Base-by-base conservation (phyloP, 2,113 vertebrate genomes). In the Channa maculata region DNA sequence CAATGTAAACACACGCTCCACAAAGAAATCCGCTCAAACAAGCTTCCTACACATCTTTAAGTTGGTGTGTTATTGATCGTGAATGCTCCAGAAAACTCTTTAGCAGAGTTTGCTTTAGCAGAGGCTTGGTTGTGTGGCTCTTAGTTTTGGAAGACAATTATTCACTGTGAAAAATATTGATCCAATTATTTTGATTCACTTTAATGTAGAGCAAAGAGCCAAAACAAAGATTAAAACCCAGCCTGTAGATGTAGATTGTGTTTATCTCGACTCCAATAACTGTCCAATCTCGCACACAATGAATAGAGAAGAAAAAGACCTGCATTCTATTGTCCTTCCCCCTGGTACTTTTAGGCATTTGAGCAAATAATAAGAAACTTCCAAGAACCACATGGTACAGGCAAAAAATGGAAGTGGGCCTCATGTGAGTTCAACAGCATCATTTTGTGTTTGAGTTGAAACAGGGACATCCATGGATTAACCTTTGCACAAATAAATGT, bases 161-260 rank as follows among this genome's bases (percentile, higher is more conserved):
- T 81, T 87, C 36, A 51, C 45, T 0, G 68, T 81, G 64, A 81
- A 34, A 83, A 72, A 66, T 86, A 84, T 84, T 86, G 83, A 84
- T 87, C 57, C 60, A 84, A 79, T 87, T 87, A 77, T 54, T 68
- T 36, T 46, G 63, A 77, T 86, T 82, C 52, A 36, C 54, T 79
- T 77, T 24, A 69, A 69, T 60, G 58, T 55, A 66, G 49, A 48
- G 2, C 0, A 24, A 14, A 61, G 63, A 62, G 57, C 65, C 83
- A 72, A 58, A 77, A 49, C 15, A 74, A 81, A 73, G 54, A 73
- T 60, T 68, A 58, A 55, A 82, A 65, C 13, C 43, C 50, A 61
- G 58, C n/a, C 15, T 46, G 74, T 67, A 83, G 82, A 83, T 70
- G 69, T 55, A 70, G 65, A 69, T 65, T 46, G 5, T 86, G 80